Percentiles rank a stretch among this genome's conserved stretches.
Evolutionary conservation across 2,888 invertebrate species (phyloP).

Genomic region (Hoplodrina blanda): DNA sequence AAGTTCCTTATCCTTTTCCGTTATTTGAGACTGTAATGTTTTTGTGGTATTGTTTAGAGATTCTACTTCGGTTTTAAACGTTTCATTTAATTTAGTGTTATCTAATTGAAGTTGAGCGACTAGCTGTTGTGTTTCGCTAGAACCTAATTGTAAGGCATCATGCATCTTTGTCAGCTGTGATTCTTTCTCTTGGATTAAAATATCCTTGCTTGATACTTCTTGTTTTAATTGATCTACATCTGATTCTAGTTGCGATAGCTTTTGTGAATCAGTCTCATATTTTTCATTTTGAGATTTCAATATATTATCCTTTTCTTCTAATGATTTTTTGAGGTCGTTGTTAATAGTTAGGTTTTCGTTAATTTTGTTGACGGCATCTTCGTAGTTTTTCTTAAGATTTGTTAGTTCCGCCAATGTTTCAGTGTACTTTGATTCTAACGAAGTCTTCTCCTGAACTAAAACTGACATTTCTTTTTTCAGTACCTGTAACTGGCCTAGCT

Average conservation of each 20-base stretch:
- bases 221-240: slow-evolving; percentile 77
- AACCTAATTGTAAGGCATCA: slow-evolving; percentile 75
- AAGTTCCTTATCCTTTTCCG: slow-evolving; percentile 79
- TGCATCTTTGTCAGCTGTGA: slow-evolving; percentile 74
- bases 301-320: slow-evolving; percentile 79
- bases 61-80: slow-evolving; percentile 81
- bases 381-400: slow-evolving; percentile 76
- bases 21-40: slow-evolving; percentile 76
- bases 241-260: slow-evolving; percentile 74
- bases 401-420: slow-evolving; percentile 74
- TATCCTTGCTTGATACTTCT: slow-evolving; percentile 74
- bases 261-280: slow-evolving; percentile 74
- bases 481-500: slow-evolving; percentile 79
- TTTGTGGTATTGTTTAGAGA: slow-evolving; percentile 80
- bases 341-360: slow-evolving; percentile 72
- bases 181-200: slow-evolving; percentile 77
- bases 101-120: slow-evolving; percentile 80
- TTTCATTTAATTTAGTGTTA: slow-evolving; percentile 79
- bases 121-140: slow-evolving; percentile 77
- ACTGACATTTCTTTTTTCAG: slow-evolving; percentile 79
- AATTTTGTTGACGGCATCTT: slow-evolving; percentile 73
- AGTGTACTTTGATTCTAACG: slow-evolving; percentile 76
- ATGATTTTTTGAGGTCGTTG: slow-evolving; percentile 72
- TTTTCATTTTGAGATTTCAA: slow-evolving; percentile 79
- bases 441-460: slow-evolving; percentile 79